Evolutionary conservation across 2,797 vertebrate species (phyloP).

Genomic region (Mus spretus): DNA sequence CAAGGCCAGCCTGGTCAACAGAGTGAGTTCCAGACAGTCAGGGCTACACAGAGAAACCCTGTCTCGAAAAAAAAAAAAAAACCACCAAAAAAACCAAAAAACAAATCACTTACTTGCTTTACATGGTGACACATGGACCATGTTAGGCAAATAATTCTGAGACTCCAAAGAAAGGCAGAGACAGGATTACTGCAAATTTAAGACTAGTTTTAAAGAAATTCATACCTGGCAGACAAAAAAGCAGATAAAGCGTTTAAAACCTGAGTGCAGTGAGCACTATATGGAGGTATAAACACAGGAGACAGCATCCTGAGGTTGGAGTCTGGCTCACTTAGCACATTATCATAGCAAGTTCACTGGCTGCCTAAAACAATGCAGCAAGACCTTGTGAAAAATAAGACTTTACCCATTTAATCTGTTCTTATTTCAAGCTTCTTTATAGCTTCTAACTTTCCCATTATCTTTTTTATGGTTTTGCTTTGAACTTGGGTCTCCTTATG

Average conservation of each 20-base stretch:
- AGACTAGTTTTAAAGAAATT: constrained; percentile 29
- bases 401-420: constrained; percentile 1
- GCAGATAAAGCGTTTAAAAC: constrained; percentile 6
- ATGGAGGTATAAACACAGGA: constrained; percentile 11
- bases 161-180: background rate
- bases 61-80: too few species aligned
- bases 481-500: background rate
- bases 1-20: too few species aligned
- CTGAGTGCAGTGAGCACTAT: constrained; percentile 22
- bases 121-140: background rate
- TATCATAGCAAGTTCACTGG: background rate
- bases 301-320: background rate
- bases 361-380: background rate
- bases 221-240: constrained; percentile 47
- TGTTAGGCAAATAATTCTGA: background rate
- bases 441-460: background rate
- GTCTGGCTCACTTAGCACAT: constrained; percentile 31
- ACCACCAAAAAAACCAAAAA: too few species aligned
- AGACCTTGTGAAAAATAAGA: background rate
- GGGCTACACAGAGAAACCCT: too few species aligned
- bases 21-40: too few species aligned
- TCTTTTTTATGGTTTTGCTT: background rate
- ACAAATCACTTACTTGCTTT: background rate
- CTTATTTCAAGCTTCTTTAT: constrained; percentile 29
- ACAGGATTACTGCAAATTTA: background rate